Evolutionary conservation across 2,888 invertebrate species (phyloP).

Genomic region (Matsumyia berberina): DNA sequence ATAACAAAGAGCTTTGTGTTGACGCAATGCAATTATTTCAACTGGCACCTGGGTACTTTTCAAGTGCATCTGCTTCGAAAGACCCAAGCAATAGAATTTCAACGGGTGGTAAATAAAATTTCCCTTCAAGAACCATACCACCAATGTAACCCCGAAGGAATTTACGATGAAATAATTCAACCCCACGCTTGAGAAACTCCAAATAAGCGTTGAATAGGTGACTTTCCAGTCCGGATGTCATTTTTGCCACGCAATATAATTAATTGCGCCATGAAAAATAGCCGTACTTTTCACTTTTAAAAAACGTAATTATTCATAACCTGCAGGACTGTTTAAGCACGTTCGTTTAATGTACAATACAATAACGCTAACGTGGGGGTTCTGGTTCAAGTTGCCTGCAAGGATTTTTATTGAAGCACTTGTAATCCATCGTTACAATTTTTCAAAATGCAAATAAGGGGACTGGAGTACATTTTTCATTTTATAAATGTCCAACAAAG

Average conservation of each 20-base stretch:
- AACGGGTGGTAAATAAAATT: constrained; percentile 35
- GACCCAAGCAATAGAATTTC: not conserved
- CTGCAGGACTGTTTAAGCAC: constrained; percentile 47
- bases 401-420: constrained; percentile 41
- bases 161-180: constrained; percentile 44
- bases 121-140: constrained; percentile 23
- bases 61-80: constrained; percentile 43
- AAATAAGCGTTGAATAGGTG: constrained; percentile 69
- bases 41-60: constrained; percentile 25
- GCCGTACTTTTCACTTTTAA: constrained; percentile 70
- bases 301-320: constrained; percentile 71
- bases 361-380: not conserved
- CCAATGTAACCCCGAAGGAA: constrained; percentile 42
- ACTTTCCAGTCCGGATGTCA: constrained; percentile 68
- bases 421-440: constrained; percentile 52
- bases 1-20: constrained; percentile 45
- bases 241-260: constrained; percentile 83
- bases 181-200: constrained; percentile 38
- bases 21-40: constrained; percentile 52
- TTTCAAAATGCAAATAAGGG: constrained; percentile 32
- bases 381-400: constrained; percentile 20
- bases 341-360: constrained; percentile 62
- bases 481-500: constrained; percentile 2
- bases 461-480: not conserved
- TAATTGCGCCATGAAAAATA: constrained; percentile 80